phyloP scores from a whole-genome alignment of 2,888 invertebrate species.

The Mythimna loreyi region DNA sequence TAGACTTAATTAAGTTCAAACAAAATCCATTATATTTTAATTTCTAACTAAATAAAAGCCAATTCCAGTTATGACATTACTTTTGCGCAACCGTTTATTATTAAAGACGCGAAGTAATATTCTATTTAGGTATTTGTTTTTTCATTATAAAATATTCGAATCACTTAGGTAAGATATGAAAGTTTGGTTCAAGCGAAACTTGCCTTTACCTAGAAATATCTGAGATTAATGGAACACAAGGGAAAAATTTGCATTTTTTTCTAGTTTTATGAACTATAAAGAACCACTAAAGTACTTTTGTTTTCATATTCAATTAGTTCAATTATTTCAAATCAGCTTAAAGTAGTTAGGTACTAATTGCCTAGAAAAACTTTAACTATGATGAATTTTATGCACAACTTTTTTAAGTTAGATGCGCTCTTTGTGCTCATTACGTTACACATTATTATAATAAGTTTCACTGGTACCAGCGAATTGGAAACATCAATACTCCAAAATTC shows the following conservation, averaged over 20 bases:
- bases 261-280: slow-evolving; percentile 10
- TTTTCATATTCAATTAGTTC: slow-evolving; percentile 53
- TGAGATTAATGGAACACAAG: background rate
- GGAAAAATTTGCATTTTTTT: background rate
- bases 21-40: too few relatives aligned
- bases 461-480: slow-evolving; percentile 40
- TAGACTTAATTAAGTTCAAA: too few relatives aligned
- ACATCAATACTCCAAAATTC: slow-evolving; percentile 25
- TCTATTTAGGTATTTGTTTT: background rate
- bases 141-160: background rate
- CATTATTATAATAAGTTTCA: slow-evolving; percentile 12
- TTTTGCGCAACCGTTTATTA: too few relatives aligned
- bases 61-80: too few relatives aligned
- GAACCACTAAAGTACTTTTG: slow-evolving; percentile 35
- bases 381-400: slow-evolving; percentile 64
- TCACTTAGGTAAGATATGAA: background rate
- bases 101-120: background rate
- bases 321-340: slow-evolving; percentile 65
- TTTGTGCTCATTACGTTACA: slow-evolving; percentile 64
- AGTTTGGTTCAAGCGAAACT: background rate
- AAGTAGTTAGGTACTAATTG: slow-evolving; percentile 66
- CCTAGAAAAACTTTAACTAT: slow-evolving; percentile 70
- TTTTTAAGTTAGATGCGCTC: slow-evolving; percentile 69
- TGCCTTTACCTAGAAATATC: slow-evolving; percentile 14
- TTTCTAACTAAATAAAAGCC: too few relatives aligned